Conservation (phyloP, 2,888 invertebrate genomes). For the Pelosia muscerda region DNA sequence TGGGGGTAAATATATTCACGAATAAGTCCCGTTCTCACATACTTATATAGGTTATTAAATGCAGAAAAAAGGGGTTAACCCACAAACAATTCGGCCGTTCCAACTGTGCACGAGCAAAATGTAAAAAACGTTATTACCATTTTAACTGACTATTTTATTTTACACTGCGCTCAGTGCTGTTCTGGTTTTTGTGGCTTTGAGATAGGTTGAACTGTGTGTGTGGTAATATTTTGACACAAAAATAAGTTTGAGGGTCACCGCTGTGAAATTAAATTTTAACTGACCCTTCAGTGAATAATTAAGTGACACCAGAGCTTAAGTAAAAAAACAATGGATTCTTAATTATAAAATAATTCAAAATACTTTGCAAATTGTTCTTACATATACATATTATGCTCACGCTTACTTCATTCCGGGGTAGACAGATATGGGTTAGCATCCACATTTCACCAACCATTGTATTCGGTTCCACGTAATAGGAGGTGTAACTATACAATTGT, state of each 20-base stretch:
- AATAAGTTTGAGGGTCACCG: not conserved
- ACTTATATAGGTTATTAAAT: constrained; percentile 48
- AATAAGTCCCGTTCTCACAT: too few species aligned
- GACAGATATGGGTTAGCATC: too few species aligned
- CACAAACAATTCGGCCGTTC: constrained; percentile 42
- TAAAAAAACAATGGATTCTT: too few species aligned
- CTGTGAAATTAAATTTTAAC: not conserved
- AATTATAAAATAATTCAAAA: too few species aligned
- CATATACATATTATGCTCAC: too few species aligned
- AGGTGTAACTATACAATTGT: too few species aligned
- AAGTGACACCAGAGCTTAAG: not conserved
- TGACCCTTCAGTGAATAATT: not conserved
- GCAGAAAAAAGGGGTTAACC: constrained; percentile 41
- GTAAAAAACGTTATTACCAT: constrained; percentile 22
- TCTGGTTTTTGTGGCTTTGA: constrained; percentile 12
- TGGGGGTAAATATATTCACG: too few species aligned
- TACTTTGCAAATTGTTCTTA: too few species aligned
- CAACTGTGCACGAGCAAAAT: constrained; percentile 5
- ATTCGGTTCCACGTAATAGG: too few species aligned
- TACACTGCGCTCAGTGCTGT: constrained; percentile 10
- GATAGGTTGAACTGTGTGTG: constrained; percentile 7
- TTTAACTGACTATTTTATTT: constrained; percentile 34
- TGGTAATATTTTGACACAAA: constrained; percentile 7
- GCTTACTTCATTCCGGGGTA: too few species aligned
- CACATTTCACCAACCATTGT: too few species aligned